These are phyloP conservation scores for Limulus polyphemus DNA, from an alignment of 2,888 invertebrate species.

Conservation along the genomic window DNA sequence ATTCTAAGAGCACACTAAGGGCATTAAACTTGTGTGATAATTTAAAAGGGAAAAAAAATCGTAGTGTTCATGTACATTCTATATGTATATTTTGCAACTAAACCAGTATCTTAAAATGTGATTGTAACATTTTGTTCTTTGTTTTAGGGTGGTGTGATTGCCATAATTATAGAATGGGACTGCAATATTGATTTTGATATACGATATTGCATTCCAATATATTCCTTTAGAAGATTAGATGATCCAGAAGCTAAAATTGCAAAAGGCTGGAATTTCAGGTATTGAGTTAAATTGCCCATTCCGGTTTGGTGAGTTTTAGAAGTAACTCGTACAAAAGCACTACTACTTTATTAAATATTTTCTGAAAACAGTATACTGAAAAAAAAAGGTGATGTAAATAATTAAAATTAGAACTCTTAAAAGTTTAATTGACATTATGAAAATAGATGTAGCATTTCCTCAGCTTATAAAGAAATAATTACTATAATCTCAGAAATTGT, in stretches of 20 bases:
- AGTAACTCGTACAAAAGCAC: too few relatives aligned
- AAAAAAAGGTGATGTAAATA: too few relatives aligned
- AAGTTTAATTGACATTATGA: too few relatives aligned
- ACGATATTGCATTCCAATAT: constrained; percentile 39
- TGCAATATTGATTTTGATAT: constrained; percentile 41
- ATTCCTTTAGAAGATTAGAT: constrained; percentile 40
- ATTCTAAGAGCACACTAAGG: too few relatives aligned
- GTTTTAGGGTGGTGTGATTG: constrained; percentile 40
- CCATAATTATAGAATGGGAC: constrained; percentile 40
- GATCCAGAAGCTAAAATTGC: constrained; percentile 35
- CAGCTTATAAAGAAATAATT: too few relatives aligned
- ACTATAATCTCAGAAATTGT: too few relatives aligned
- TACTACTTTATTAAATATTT: too few relatives aligned
- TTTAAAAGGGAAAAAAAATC: background rate
- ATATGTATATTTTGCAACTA: background rate
- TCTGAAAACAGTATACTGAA: too few relatives aligned
- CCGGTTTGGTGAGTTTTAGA: too few relatives aligned
- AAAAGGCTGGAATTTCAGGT: constrained; percentile 43
- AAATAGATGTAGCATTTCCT: too few relatives aligned
- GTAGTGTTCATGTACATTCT: background rate
- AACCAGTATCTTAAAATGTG: background rate
- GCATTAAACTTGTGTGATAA: background rate
- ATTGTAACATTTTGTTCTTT: background rate
- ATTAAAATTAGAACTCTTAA: too few relatives aligned
- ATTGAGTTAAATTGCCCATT: constrained; percentile 2